These are phyloP conservation scores for Marmota flaviventris DNA, from an alignment of 2,113 vertebrate genomes.

Conservation along the genomic window DNA sequence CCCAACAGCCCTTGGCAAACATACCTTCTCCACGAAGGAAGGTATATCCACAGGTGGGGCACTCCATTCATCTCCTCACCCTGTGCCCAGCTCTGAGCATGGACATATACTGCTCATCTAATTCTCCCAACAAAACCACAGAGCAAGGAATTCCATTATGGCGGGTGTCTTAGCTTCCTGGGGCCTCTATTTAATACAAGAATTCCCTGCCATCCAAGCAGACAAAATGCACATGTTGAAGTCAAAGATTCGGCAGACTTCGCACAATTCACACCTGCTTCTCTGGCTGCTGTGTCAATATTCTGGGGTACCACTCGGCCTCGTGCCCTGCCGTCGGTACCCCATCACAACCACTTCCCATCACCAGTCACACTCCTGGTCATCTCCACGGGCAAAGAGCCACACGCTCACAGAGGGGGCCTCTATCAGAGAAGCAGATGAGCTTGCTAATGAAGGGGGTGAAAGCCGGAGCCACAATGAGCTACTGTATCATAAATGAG, in stretches of 20 bases:
- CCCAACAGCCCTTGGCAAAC: too few species aligned
- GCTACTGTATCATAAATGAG: constrained; percentile 68
- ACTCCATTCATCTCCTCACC: background rate
- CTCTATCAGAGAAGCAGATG: constrained; percentile 44
- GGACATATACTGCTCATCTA: background rate
- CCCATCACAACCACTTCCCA: background rate
- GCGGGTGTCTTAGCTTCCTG: background rate
- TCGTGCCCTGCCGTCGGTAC: rapidly evolving
- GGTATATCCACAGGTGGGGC: background rate
- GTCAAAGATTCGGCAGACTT: background rate
- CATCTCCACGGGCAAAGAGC: background rate
- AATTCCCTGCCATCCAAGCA: background rate
- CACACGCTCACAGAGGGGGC: background rate
- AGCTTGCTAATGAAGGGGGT: constrained; percentile 32
- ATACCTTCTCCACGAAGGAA: too few species aligned
- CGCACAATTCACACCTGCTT: background rate
- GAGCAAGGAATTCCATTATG: too few species aligned
- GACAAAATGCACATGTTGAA: background rate
- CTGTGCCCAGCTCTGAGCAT: background rate
- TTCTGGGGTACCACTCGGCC: background rate
- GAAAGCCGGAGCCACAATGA: constrained; percentile 50
- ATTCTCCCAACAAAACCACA: background rate
- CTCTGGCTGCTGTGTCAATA: background rate
- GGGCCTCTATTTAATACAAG: background rate
- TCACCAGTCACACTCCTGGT: rapidly evolving